A percentile compares a stretch with the other conserved stretches of the same genome.
These are phyloP conservation scores for Tragelaphus strepsiceros DNA, from an alignment of 2,113 vertebrate species.

Conservation along the genomic window DNA sequence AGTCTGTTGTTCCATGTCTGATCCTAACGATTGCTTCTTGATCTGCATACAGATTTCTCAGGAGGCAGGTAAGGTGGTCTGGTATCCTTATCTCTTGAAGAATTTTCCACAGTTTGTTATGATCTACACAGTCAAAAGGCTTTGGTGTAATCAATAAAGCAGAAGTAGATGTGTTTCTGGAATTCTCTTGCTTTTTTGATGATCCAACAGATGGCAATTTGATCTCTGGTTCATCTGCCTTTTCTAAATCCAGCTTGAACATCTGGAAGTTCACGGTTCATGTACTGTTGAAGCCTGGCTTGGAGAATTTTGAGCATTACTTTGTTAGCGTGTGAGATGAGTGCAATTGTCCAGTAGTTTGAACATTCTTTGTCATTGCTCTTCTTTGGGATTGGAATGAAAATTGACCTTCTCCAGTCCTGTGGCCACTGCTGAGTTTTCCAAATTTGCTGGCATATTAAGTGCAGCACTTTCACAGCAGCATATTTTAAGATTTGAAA, in stretches of 20 bases:
- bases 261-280: not conserved
- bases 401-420: not conserved
- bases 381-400: not conserved
- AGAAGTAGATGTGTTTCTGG: not conserved
- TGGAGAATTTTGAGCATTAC: not conserved
- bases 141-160: not conserved
- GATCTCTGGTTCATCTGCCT: not conserved
- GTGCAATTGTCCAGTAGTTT: not conserved
- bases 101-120: not conserved
- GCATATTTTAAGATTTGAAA: not conserved
- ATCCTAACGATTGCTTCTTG: not conserved
- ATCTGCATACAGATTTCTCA: not conserved
- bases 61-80: not conserved
- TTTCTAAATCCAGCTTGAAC: not conserved
- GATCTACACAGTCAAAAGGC: not conserved
- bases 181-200: not conserved
- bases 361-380: not conserved
- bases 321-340: not conserved
- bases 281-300: not conserved
- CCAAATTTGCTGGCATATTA: not conserved
- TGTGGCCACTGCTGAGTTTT: not conserved
- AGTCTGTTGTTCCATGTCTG: not conserved
- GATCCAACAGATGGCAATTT: not conserved
- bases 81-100: not conserved
- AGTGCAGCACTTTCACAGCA: not conserved